A percentile compares a stretch with the other conserved stretches of the same genome.
These are phyloP conservation scores for Drosophila tani DNA, from an alignment of 1,140 invertebrate species.

Conservation along the genomic window DNA sequence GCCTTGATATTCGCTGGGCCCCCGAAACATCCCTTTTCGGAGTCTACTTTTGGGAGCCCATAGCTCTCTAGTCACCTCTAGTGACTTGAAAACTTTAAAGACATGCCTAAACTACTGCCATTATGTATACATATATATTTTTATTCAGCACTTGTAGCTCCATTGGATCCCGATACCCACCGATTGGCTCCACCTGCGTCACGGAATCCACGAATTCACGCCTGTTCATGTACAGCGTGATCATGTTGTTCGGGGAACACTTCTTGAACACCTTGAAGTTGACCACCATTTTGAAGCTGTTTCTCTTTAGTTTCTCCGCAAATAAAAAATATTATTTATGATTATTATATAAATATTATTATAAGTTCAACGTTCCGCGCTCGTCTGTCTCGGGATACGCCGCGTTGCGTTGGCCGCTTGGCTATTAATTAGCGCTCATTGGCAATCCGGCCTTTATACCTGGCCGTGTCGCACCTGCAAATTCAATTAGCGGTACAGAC, in stretches of 20 bases:
- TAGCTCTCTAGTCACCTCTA: background rate
- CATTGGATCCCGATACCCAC: slow-evolving; percentile 86
- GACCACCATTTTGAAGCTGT: slow-evolving; percentile 89
- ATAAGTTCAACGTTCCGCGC: slow-evolving; percentile 35
- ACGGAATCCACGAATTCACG: slow-evolving; percentile 98
- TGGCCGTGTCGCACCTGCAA: slow-evolving; percentile 46
- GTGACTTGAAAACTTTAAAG: background rate
- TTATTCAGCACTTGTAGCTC: too few relatives aligned
- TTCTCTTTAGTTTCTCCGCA: slow-evolving; percentile 1
- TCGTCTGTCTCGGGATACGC: slow-evolving; percentile 52
- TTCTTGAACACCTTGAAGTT: slow-evolving; percentile 98
- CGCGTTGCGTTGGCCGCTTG: slow-evolving; percentile 68
- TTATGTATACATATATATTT: background rate
- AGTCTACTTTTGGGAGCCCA: background rate
- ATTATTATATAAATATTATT: slow-evolving; percentile 2
- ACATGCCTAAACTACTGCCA: too few relatives aligned
- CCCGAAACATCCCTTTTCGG: background rate
- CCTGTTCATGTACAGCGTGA: slow-evolving; percentile 97
- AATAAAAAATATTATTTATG: background rate
- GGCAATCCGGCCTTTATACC: slow-evolving; percentile 79
- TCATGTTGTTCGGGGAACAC: slow-evolving; percentile 96
- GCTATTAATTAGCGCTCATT: slow-evolving; percentile 73
- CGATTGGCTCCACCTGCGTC: slow-evolving; percentile 95
- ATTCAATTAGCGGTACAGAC: slow-evolving; percentile 66
- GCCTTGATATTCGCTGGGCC: background rate